Conservation (phyloP, 2,888 invertebrate genomes). For the Zaprionus lineosus region DNA sequence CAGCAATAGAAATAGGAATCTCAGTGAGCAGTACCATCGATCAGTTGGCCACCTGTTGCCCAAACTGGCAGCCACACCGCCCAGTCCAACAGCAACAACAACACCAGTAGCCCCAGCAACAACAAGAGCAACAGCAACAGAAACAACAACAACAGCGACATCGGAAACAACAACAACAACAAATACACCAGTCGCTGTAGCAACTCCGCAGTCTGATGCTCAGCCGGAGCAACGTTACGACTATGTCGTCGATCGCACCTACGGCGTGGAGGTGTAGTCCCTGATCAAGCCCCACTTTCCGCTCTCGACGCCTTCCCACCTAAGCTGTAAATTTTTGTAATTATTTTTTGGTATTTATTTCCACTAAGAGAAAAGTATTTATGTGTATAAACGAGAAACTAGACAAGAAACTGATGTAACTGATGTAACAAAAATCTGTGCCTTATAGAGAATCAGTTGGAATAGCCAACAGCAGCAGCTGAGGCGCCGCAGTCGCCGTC, state of each 20-base stretch:
- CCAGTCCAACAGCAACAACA: conserved; percentile 34
- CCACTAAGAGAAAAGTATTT: conserved; percentile 69
- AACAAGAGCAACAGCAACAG: no score
- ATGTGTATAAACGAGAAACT: conserved; percentile 68
- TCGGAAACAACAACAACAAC: conserved; percentile 23
- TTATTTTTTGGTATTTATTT: conserved; percentile 75
- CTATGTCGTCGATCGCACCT: conserved; percentile 91
- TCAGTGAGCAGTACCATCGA: conserved; percentile 78
- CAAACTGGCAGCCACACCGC: conserved; percentile 48
- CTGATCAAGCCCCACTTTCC: no score
- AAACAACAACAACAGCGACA: no score
- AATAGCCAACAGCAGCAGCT: conserved; percentile 37
- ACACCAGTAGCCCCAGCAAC: conserved; percentile 16
- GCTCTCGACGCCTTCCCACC: conserved; percentile 41
- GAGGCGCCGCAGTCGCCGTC: no score
- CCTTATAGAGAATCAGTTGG: conserved; percentile 59
- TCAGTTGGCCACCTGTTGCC: conserved; percentile 43
- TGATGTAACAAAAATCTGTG: conserved; percentile 76
- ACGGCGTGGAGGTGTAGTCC: conserved; percentile 91
- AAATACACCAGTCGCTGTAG: conserved; percentile 9
- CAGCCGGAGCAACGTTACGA: conserved; percentile 85
- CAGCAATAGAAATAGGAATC: conserved; percentile 82
- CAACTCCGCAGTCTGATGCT: conserved; percentile 16
- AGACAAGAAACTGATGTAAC: no score
- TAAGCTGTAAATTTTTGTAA: conserved; percentile 74